phyloP scores from a whole-genome alignment of 2,113 vertebrate species.

The pig (Sus scrofa) region T2T-Sscrofa CM000813.6:46170001-46170500 shows the following conservation, averaged over 20 bases:
- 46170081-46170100: not conserved
- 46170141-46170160: not conserved
- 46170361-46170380: not conserved
- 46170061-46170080: not conserved
- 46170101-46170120: not conserved
- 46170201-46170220: not conserved
- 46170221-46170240: not conserved
- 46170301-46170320: not conserved
- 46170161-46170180: not conserved
- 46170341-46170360: not conserved
- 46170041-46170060: not conserved
- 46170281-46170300: not conserved
- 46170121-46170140: not conserved
- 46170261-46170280: not conserved
- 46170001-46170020: not conserved
- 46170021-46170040: not conserved
- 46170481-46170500: not conserved
- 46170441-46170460: not conserved
- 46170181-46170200: not conserved
- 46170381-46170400: not conserved
- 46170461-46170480: not conserved
- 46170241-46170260: not conserved
- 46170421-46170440: not conserved
- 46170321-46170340: not conserved
- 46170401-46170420: not conserved